phyloP scores from a whole-genome alignment of 2,888 invertebrate species.

The Empis stercorea region DNA sequence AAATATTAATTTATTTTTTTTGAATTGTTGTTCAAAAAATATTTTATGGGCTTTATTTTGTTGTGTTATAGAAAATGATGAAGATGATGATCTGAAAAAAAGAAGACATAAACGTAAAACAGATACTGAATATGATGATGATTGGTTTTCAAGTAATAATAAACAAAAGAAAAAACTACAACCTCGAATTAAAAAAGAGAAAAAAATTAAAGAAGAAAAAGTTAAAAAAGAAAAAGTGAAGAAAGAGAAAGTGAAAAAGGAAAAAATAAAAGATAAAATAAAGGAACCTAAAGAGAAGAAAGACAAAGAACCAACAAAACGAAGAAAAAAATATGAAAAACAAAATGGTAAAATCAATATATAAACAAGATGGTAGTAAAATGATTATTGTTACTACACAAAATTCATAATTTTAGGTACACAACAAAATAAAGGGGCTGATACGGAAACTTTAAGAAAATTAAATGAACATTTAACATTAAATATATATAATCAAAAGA shows the following conservation, averaged over 20 bases:
- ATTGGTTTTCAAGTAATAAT: constrained; percentile 31
- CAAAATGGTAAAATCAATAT: background rate
- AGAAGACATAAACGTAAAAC: constrained; percentile 30
- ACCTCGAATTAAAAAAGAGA: constrained; percentile 24
- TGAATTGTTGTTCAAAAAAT: too few species aligned
- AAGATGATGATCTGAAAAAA: constrained; percentile 28
- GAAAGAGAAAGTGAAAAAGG: constrained; percentile 28
- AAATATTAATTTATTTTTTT: constrained; percentile 11
- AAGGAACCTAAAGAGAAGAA: constrained; percentile 1
- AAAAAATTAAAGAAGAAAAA: constrained; percentile 25
- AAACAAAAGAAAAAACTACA: constrained; percentile 2
- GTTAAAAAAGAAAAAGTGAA: constrained; percentile 24
- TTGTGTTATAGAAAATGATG: constrained; percentile 25
- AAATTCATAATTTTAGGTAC: background rate
- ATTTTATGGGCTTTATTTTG: too few species aligned
- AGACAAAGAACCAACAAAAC: constrained; percentile 10
- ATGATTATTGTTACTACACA: too few species aligned
- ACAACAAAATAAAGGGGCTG: constrained; percentile 9
- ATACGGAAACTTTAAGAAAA: constrained; percentile 19
- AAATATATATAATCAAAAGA: constrained; percentile 28
- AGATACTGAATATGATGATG: constrained; percentile 36
- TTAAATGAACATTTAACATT: constrained; percentile 23
- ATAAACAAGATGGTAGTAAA: background rate
- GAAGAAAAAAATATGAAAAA: constrained; percentile 2
- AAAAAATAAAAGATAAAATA: constrained; percentile 27